A percentile compares a stretch with the other conserved stretches of the same genome.
Evolutionary conservation across 2,888 invertebrate genomes (phyloP).

Genomic region (Pilophorus perplexus): DNA sequence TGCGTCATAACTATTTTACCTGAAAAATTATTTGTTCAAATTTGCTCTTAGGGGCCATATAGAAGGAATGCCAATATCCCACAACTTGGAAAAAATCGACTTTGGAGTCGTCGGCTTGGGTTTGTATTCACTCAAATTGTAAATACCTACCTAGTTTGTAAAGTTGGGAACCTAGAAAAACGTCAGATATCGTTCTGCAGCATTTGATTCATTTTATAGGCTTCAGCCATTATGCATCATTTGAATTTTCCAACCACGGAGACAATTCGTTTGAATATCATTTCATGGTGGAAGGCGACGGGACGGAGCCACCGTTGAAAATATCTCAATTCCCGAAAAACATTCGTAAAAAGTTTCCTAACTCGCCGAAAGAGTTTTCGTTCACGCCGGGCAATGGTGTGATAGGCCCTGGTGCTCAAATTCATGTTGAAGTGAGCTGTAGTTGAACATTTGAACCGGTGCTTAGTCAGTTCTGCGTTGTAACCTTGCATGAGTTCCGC

Average conservation of each 20-base stretch:
- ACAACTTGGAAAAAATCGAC: not conserved
- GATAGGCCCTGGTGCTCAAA: not conserved
- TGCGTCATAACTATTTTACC: too few relatives aligned
- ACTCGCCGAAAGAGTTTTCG: not conserved
- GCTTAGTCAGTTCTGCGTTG: not conserved
- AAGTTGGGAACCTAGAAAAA: too few relatives aligned
- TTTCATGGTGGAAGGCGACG: not conserved
- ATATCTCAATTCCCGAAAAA: not conserved
- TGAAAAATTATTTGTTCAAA: too few relatives aligned
- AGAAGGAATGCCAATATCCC: not conserved
- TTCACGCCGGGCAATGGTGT: not conserved
- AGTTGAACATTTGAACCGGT: not conserved
- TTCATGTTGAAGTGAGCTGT: constrained; percentile 9
- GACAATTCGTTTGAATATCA: not conserved
- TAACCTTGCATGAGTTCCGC: not conserved
- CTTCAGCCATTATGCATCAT: too few relatives aligned
- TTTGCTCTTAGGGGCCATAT: not conserved
- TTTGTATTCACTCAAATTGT: too few relatives aligned
- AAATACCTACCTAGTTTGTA: too few relatives aligned
- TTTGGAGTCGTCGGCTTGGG: constrained; percentile 16
- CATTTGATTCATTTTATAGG: not conserved
- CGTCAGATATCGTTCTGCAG: not conserved
- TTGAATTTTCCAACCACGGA: not conserved
- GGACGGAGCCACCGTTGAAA: not conserved
- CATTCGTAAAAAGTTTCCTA: not conserved